Percentiles rank a stretch among this genome's conserved stretches.
These are phyloP conservation scores for Hermodice carunculata DNA, from an alignment of 2,888 invertebrate species.

Conservation along the genomic window DNA sequence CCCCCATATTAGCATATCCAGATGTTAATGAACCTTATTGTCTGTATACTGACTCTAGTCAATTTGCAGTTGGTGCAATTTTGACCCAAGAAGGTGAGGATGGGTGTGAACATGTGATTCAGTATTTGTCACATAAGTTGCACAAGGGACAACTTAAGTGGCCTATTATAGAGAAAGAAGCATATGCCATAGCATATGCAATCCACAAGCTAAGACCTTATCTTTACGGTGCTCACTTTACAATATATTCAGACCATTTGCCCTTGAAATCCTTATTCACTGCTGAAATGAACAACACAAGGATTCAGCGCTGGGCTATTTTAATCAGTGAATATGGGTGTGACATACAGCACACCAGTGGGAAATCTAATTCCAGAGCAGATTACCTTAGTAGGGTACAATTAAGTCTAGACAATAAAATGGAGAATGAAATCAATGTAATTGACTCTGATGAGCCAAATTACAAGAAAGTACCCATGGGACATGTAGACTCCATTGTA, in stretches of 20 bases:
- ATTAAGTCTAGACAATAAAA: too few species aligned
- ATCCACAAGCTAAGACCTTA: slow-evolving; percentile 8
- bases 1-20: not conserved
- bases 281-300: slow-evolving; percentile 2
- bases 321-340: slow-evolving; percentile 15
- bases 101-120: slow-evolving; percentile 2
- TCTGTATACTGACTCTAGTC: slow-evolving; percentile 4
- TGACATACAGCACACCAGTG: not conserved
- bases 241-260: slow-evolving; percentile 12
- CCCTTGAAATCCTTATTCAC: slow-evolving; percentile 10
- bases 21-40: not conserved
- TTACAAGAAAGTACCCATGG: too few species aligned
- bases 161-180: slow-evolving; percentile 18
- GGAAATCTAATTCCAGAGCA: slow-evolving; percentile 7
- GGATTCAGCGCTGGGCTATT: slow-evolving; percentile 15
- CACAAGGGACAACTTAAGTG: not conserved
- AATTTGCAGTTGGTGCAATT: slow-evolving; percentile 6
- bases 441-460: too few species aligned
- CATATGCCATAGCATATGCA: not conserved
- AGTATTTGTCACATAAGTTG: slow-evolving; percentile 1
- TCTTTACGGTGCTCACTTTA: slow-evolving; percentile 5
- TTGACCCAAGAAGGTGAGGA: not conserved
- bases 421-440: too few species aligned
- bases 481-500: too few species aligned
- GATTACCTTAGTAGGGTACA: slow-evolving; percentile 8